Percentiles rank a stretch among this genome's conserved stretches.
These are phyloP conservation scores for Melanaphis sacchari DNA, from an alignment of 1,140 invertebrate species.

Conservation along the genomic window DNA sequence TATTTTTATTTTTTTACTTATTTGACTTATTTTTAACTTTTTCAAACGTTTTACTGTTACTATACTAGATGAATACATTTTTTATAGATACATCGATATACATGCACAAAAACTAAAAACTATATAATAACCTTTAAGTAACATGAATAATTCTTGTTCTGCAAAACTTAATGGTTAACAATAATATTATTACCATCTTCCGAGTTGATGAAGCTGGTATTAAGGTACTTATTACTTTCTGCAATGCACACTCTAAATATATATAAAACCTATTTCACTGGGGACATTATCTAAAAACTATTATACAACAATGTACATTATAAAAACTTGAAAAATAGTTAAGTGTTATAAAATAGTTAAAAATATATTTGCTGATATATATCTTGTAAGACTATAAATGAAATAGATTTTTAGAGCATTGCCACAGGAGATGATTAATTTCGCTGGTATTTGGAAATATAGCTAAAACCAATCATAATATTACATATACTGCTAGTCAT, in stretches of 20 bases:
- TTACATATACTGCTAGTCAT: neutral
- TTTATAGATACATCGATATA: neutral
- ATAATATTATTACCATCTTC: too few relatives aligned
- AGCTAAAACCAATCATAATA: neutral
- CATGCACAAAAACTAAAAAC: neutral
- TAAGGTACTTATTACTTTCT: too few relatives aligned
- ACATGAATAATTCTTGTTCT: too few relatives aligned
- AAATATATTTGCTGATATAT: neutral
- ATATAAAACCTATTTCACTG: neutral
- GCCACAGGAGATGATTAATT: neutral
- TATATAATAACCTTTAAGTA: too few relatives aligned
- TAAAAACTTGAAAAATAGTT: neutral
- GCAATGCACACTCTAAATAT: too few relatives aligned
- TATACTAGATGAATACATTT: too few relatives aligned
- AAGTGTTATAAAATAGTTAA: neutral
- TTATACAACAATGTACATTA: neutral
- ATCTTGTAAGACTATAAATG: neutral
- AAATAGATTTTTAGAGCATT: neutral
- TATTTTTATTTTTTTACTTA: neutral
- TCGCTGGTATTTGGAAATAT: neutral
- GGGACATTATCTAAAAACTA: neutral
- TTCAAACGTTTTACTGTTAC: neutral
- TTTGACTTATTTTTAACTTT: too few relatives aligned
- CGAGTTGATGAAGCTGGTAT: too few relatives aligned
- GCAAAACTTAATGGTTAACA: too few relatives aligned